phyloP scores from a whole-genome alignment of 2,797 vertebrate species.

The Columba guinea region DNA sequence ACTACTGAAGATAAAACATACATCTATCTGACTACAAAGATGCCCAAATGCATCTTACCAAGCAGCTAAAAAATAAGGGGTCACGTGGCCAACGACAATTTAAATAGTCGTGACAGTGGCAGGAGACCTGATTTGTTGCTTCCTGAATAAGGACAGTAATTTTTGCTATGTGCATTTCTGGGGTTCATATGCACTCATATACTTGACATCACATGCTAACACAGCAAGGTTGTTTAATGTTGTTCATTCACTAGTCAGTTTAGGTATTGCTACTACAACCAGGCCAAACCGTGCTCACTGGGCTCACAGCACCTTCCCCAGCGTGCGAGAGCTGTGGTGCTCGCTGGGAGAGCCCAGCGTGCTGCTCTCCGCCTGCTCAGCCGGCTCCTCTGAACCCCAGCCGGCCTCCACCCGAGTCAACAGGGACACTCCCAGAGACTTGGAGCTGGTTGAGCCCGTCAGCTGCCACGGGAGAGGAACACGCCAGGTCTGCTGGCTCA shows the following conservation, averaged over 20 bases:
- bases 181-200: background rate
- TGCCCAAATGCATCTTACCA: background rate
- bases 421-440: conserved; percentile 4
- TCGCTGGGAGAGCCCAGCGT: background rate
- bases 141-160: background rate
- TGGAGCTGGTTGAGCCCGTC: background rate
- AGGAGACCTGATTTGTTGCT: conserved; percentile 19
- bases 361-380: background rate
- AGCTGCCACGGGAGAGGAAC: background rate
- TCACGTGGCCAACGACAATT: conserved; percentile 16
- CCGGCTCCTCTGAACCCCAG: background rate
- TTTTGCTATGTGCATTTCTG: conserved; percentile 7
- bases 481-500: background rate
- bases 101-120: conserved; percentile 15
- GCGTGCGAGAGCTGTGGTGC: background rate
- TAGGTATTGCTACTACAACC: background rate
- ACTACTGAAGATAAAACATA: conserved; percentile 21
- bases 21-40: conserved; percentile 3
- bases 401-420: background rate
- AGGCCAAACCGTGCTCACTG: background rate
- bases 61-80: conserved; percentile 22
- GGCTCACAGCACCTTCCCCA: background rate
- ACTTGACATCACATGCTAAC: background rate
- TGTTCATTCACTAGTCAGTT: background rate
- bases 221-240: background rate